Conservation (phyloP, 2,888 invertebrate species). For the Thereva unica region DNA sequence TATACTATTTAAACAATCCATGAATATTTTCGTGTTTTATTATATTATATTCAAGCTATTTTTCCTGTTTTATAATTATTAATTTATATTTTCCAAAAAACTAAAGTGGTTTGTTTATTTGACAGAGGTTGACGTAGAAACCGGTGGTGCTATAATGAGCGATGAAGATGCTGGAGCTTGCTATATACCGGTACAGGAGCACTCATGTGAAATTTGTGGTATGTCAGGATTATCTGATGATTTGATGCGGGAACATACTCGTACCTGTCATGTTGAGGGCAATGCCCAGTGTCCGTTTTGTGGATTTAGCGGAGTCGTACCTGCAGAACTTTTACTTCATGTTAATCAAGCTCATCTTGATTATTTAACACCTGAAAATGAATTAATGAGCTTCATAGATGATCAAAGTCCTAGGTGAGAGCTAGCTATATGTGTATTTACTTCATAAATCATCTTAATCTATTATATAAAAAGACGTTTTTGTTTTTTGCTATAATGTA, state of each 20-base stretch:
- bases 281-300: constrained; percentile 82
- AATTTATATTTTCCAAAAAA: not conserved
- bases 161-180: constrained; percentile 43
- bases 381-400: constrained; percentile 77
- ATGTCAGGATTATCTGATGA: constrained; percentile 78
- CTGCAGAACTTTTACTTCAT: constrained; percentile 75
- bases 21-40: not conserved
- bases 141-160: constrained; percentile 39
- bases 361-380: constrained; percentile 78
- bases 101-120: not conserved
- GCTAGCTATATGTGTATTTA: constrained; percentile 27
- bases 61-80: no score
- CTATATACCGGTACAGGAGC: constrained; percentile 44
- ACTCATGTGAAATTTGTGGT: constrained; percentile 85
- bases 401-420: constrained; percentile 66
- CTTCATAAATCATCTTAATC: no score
- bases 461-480: no score
- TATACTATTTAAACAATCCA: not conserved
- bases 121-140: constrained; percentile 12
- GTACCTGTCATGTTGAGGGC: constrained; percentile 77
- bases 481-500: no score
- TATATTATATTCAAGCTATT: not conserved
- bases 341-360: constrained; percentile 85
- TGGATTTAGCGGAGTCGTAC: constrained; percentile 72
- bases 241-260: constrained; percentile 77